Evolutionary conservation across 92 coral and sea anemone genomes (phyloP).

Genomic region (Palythoa grandiflora): DNA sequence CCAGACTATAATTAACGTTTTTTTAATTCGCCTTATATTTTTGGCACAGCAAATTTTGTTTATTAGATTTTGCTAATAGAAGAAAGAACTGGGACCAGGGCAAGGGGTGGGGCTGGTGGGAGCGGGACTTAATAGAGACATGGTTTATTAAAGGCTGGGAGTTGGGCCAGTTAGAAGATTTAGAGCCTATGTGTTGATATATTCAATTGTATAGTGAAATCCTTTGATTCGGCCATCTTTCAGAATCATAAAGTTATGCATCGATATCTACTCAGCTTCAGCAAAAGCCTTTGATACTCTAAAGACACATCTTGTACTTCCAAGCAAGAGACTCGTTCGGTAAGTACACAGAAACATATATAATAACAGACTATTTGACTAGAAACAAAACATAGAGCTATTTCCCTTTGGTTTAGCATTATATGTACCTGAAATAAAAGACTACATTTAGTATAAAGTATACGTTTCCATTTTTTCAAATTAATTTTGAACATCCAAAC

Average conservation of each 20-base stretch:
- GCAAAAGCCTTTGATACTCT: conserved; percentile 60
- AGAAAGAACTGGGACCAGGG: neutral
- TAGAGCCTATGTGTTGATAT: neutral
- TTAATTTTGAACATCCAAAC: neutral
- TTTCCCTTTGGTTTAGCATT: neutral
- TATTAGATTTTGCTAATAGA: neutral
- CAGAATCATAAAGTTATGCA: conserved; percentile 57
- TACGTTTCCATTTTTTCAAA: neutral
- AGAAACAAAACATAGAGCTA: neutral
- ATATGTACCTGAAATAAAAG: neutral
- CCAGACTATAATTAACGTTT: too few species aligned
- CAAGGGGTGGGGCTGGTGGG: neutral
- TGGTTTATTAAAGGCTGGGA: neutral
- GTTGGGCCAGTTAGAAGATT: neutral
- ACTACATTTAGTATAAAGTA: neutral
- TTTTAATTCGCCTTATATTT: neutral
- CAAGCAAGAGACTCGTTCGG: conserved; percentile 67
- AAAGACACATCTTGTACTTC: conserved; percentile 54
- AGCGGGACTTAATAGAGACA: neutral
- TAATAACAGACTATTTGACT: neutral
- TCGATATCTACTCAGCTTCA: conserved; percentile 59
- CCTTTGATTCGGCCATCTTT: neutral
- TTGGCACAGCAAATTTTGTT: neutral
- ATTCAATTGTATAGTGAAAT: neutral
- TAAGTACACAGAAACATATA: neutral